These are phyloP conservation scores for Osedax fenrisi DNA, from an alignment of 2,888 invertebrate genomes.

Conservation along the genomic window DNA sequence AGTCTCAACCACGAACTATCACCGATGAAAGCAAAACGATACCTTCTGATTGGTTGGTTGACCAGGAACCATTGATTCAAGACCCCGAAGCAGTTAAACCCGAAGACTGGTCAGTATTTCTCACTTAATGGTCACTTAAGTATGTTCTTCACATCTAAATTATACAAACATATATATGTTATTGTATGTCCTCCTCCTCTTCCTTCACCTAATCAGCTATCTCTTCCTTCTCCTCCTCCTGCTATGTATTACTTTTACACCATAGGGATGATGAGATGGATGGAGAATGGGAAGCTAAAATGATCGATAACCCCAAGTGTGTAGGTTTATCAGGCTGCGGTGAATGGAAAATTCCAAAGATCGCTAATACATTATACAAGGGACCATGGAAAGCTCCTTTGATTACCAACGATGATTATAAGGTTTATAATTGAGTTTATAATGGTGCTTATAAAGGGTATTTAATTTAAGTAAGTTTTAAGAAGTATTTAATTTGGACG, in stretches of 20 bases:
- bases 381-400: slow-evolving; percentile 78
- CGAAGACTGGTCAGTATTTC: slow-evolving; percentile 67
- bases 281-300: slow-evolving; percentile 91
- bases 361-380: slow-evolving; percentile 81
- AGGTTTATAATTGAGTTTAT: too few relatives aligned
- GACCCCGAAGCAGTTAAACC: slow-evolving; percentile 79
- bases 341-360: slow-evolving; percentile 68
- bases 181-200: too few relatives aligned
- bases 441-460: too few relatives aligned
- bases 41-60: slow-evolving; percentile 82
- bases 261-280: slow-evolving; percentile 85
- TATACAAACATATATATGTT: too few relatives aligned
- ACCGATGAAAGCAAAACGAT: slow-evolving; percentile 69
- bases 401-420: slow-evolving; percentile 54
- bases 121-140: too few relatives aligned
- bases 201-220: too few relatives aligned
- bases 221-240: too few relatives aligned
- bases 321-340: slow-evolving; percentile 75
- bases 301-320: slow-evolving; percentile 78
- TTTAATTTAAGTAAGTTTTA: too few relatives aligned
- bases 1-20: slow-evolving; percentile 78
- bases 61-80: slow-evolving; percentile 69
- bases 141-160: too few relatives aligned
- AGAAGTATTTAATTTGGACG: too few relatives aligned
- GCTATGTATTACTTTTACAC: too few relatives aligned